Conservation (phyloP, 1,140 invertebrate genomes). For the Pseudomyrmex gracilis region DNA sequence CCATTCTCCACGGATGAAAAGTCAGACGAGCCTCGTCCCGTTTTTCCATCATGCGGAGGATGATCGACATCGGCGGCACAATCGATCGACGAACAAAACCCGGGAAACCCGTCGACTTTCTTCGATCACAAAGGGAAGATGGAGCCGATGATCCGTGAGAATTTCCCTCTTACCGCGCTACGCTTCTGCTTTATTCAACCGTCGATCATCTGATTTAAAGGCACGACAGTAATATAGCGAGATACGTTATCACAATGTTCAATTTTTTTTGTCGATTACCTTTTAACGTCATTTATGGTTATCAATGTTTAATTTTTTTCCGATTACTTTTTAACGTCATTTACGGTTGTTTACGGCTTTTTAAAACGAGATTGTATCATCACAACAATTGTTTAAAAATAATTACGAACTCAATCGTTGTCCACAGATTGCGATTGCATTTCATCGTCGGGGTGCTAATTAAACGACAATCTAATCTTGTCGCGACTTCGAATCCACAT, state of each 20-base stretch:
- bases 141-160: conserved; percentile 39
- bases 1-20: conserved; percentile 56
- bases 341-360: not conserved
- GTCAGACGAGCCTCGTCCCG: conserved; percentile 24
- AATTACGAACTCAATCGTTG: not conserved
- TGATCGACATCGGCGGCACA: not conserved
- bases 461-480: conserved; percentile 67
- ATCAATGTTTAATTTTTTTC: not conserved
- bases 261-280: not conserved
- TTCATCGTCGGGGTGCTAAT: conserved; percentile 41
- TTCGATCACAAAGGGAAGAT: not conserved
- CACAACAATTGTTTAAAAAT: too few relatives aligned
- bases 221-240: not conserved
- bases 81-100: conserved; percentile 54
- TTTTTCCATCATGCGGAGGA: conserved; percentile 10
- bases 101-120: conserved; percentile 20
- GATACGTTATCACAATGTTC: not conserved
- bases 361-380: too few relatives aligned
- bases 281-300: too few relatives aligned
- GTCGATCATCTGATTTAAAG: conserved; percentile 23
- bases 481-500: conserved; percentile 51
- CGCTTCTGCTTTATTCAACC: conserved; percentile 9
- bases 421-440: not conserved
- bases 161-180: conserved; percentile 18
- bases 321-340: not conserved